phyloP scores from a whole-genome alignment of 2,113 vertebrate genomes.

The Oceanites oceanicus region DNA sequence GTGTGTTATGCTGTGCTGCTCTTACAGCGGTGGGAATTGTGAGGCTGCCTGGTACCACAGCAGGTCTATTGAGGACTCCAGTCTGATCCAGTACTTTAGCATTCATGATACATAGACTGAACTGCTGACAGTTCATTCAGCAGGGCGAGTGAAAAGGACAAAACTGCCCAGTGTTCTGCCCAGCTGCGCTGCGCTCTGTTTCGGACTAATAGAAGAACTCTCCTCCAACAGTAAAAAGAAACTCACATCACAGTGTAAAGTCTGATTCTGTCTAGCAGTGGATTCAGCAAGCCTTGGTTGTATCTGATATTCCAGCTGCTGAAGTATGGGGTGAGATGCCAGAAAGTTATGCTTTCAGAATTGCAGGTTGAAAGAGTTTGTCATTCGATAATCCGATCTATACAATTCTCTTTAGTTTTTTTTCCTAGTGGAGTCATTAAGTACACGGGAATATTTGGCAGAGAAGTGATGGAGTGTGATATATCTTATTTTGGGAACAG shows the following conservation, averaged over 20 bases:
- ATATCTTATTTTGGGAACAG: constrained; percentile 10
- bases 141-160: constrained; percentile 32
- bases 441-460: background rate
- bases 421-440: constrained; percentile 43
- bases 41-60: constrained; percentile 31
- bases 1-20: background rate
- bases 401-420: constrained; percentile 39
- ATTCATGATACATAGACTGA: constrained; percentile 22
- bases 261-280: background rate
- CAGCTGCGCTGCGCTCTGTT: background rate
- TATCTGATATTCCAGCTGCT: background rate
- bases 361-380: constrained; percentile 9
- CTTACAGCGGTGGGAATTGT: background rate
- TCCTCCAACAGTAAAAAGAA: background rate
- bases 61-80: background rate
- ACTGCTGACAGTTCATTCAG: constrained; percentile 32
- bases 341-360: background rate
- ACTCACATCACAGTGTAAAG: background rate
- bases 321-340: background rate
- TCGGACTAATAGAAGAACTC: background rate
- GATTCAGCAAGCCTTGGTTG: background rate
- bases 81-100: constrained; percentile 24
- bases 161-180: constrained; percentile 38
- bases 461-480: background rate
- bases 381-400: background rate